Conservation (phyloP, 30 jellyfish, hydroid and myxozoan genomes). For the Nemopilema nomurai region DNA sequence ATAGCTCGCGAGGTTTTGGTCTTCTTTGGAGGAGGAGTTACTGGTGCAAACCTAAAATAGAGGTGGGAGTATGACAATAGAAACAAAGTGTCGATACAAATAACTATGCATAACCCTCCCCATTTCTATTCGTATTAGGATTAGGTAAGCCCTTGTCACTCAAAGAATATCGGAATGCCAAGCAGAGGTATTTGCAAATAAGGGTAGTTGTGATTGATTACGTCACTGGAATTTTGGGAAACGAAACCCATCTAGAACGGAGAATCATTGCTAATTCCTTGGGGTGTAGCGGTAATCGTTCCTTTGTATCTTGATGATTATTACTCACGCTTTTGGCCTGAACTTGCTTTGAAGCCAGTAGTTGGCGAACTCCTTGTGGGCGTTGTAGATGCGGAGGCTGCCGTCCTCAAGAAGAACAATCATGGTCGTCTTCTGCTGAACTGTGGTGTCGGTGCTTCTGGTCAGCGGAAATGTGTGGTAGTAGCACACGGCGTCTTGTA, state of each 20-base stretch:
- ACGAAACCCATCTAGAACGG: too few species aligned
- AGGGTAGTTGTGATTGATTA: too few species aligned
- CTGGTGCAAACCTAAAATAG: slow-evolving; percentile 22
- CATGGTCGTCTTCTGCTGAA: slow-evolving; percentile 70
- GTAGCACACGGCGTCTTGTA: slow-evolving; percentile 80
- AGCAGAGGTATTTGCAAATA: too few species aligned
- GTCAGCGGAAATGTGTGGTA: slow-evolving; percentile 61
- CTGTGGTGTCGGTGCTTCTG: slow-evolving; percentile 49
- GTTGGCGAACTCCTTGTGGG: slow-evolving; percentile 59
- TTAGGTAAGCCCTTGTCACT: too few species aligned
- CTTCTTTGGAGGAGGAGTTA: slow-evolving; percentile 34
- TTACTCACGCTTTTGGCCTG: slow-evolving; percentile 53
- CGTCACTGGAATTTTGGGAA: too few species aligned
- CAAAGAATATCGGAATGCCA: too few species aligned
- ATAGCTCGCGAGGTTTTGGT: slow-evolving; percentile 39
- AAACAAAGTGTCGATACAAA: background rate
- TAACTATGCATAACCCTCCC: too few species aligned
- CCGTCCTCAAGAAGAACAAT: slow-evolving; percentile 90
- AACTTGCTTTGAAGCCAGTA: slow-evolving; percentile 62
- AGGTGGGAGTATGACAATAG: background rate
- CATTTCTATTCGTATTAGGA: too few species aligned
- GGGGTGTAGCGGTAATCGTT: too few species aligned
- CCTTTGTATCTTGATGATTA: background rate
- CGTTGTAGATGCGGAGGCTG: slow-evolving; percentile 79
- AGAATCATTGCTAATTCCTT: too few species aligned